phyloP scores from a whole-genome alignment of 2,888 invertebrate species.

The Drosophila mimica region DNA sequence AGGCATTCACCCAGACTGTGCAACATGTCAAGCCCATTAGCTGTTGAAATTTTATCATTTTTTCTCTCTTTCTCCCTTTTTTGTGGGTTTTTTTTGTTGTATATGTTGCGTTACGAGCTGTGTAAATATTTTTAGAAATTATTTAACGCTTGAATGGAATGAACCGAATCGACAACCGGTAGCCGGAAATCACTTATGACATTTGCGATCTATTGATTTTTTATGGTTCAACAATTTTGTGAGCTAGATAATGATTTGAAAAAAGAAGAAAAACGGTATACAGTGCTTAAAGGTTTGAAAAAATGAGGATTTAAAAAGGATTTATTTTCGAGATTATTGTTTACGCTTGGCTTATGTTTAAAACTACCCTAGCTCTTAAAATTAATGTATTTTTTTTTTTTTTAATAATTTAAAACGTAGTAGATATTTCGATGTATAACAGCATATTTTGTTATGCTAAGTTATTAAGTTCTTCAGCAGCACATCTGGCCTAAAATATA shows the following conservation, averaged over 20 bases:
- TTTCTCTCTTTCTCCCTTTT: background rate
- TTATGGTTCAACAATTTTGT: conserved; percentile 66
- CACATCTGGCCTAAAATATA: background rate
- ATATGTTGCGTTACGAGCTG: conserved; percentile 46
- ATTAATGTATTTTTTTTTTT: background rate
- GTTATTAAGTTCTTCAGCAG: no score
- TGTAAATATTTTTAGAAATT: conserved; percentile 79
- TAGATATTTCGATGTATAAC: background rate
- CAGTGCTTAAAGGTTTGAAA: background rate
- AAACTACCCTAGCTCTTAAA: background rate
- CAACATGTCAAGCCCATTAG: conserved; percentile 61
- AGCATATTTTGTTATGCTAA: background rate
- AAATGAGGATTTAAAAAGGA: conserved; percentile 6
- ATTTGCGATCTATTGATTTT: conserved; percentile 77
- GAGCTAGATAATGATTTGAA: conserved; percentile 52
- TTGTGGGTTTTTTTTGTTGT: background rate
- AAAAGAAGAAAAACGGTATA: background rate
- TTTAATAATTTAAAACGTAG: background rate
- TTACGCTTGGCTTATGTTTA: background rate
- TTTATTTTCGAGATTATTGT: background rate
- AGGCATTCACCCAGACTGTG: conserved; percentile 57
- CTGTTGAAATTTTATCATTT: conserved; percentile 38
- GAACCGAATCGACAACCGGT: conserved; percentile 66
- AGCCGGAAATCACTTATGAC: conserved; percentile 79
- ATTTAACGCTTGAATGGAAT: conserved; percentile 75